These are phyloP conservation scores for Apis cerana DNA, from an alignment of 1,140 invertebrate species.

Conservation along the genomic window DNA sequence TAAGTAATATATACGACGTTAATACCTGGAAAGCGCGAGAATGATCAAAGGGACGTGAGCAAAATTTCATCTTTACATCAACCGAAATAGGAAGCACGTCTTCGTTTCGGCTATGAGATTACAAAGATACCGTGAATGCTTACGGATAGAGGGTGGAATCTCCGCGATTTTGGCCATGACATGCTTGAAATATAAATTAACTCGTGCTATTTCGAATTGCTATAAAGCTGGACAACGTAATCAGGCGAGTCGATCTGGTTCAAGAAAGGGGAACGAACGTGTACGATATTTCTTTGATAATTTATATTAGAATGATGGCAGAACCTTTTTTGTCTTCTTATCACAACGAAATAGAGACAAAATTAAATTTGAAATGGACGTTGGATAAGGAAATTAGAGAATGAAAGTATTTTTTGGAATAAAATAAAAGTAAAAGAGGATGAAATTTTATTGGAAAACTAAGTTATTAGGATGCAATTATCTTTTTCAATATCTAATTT, in stretches of 20 bases:
- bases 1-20: not conserved
- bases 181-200: not conserved
- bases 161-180: not conserved
- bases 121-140: not conserved
- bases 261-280: no score
- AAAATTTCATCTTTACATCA: slow-evolving; percentile 1
- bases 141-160: not conserved
- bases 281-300: no score
- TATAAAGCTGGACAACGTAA: not conserved
- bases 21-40: not conserved
- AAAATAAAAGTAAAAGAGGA: no score
- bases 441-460: no score
- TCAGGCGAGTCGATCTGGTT: not conserved
- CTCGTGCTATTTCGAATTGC: not conserved
- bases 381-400: no score
- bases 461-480: no score
- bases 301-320: no score
- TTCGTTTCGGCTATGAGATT: not conserved
- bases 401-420: no score
- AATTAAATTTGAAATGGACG: no score
- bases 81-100: not conserved
- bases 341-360: no score
- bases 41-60: not conserved
- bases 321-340: no score
- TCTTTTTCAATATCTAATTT: no score